These are phyloP conservation scores for Calephelis perditalis DNA, from an alignment of 2,888 invertebrate species.

Conservation along the genomic window DNA sequence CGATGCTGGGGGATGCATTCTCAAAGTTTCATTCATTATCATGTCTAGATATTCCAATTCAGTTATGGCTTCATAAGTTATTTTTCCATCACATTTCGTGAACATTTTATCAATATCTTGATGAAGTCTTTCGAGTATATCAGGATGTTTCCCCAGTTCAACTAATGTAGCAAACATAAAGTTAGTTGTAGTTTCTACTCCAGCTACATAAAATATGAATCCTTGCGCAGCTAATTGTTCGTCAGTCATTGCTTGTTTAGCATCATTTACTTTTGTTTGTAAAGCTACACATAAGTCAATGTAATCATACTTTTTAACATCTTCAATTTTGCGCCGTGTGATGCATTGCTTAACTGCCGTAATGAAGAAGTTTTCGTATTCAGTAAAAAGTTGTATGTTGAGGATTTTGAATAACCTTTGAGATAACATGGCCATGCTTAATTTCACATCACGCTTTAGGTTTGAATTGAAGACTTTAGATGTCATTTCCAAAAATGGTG, in stretches of 20 bases:
- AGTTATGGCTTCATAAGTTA: slow-evolving; percentile 42
- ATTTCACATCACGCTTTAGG: slow-evolving; percentile 27
- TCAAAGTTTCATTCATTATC: slow-evolving; percentile 43
- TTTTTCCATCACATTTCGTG: slow-evolving; percentile 34
- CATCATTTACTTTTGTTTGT: slow-evolving; percentile 43
- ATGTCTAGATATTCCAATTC: slow-evolving; percentile 50
- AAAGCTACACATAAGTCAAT: slow-evolving; percentile 48
- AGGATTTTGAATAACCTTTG: slow-evolving; percentile 32
- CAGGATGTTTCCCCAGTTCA: slow-evolving; percentile 48
- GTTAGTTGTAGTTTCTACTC: slow-evolving; percentile 54
- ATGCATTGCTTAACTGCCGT: slow-evolving; percentile 48
- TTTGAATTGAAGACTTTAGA: slow-evolving; percentile 26
- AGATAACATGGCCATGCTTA: slow-evolving; percentile 27
- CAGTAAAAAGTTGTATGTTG: slow-evolving; percentile 41
- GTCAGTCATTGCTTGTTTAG: slow-evolving; percentile 47
- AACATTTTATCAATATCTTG: slow-evolving; percentile 47
- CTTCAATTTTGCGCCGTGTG: slow-evolving; percentile 40
- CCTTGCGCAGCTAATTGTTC: slow-evolving; percentile 52
- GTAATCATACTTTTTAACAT: slow-evolving; percentile 48
- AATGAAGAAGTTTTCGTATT: slow-evolving; percentile 49
- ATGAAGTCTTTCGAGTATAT: slow-evolving; percentile 44
- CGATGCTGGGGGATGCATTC: slow-evolving; percentile 49
- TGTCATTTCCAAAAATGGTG: slow-evolving; percentile 38
- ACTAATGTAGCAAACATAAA: slow-evolving; percentile 43
- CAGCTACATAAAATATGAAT: slow-evolving; percentile 57